These are phyloP conservation scores for Tokudaia tokunoshimensis DNA, from an alignment of 2,797 vertebrate species.

Conservation along the genomic window DNA sequence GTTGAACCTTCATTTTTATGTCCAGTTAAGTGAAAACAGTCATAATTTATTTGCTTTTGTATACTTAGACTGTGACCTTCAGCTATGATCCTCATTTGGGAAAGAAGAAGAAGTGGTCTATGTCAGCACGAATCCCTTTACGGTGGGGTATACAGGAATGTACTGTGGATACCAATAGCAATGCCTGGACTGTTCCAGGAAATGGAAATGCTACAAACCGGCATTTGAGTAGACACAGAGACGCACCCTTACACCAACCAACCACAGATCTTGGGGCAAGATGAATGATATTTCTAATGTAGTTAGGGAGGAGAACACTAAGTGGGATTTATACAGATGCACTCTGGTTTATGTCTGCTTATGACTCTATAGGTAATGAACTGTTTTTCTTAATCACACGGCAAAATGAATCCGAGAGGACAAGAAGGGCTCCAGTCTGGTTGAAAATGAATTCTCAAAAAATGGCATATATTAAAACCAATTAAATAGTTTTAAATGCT, in stretches of 20 bases:
- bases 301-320: background rate
- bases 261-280: background rate
- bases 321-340: background rate
- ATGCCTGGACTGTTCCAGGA: constrained; percentile 6
- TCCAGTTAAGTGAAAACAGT: constrained; percentile 36
- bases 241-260: background rate
- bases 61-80: background rate
- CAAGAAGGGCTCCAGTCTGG: background rate
- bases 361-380: background rate
- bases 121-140: background rate
- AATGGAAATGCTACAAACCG: background rate
- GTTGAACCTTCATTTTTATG: constrained; percentile 42
- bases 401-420: background rate
- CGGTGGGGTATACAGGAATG: constrained; percentile 10
- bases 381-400: constrained; percentile 43
- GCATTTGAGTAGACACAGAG: background rate
- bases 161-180: background rate
- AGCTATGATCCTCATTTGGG: background rate
- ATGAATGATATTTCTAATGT: background rate
- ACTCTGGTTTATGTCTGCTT: constrained; percentile 25
- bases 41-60: constrained; percentile 35
- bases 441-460: constrained; percentile 43
- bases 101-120: background rate
- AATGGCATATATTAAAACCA: constrained; percentile 10
- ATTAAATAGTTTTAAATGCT: constrained; percentile 32